Evolutionary conservation across 2,888 invertebrate genomes (phyloP), one percentile per base, ranked within the genome.

Genomic region (Leptinotarsa peninsularis): DNA sequence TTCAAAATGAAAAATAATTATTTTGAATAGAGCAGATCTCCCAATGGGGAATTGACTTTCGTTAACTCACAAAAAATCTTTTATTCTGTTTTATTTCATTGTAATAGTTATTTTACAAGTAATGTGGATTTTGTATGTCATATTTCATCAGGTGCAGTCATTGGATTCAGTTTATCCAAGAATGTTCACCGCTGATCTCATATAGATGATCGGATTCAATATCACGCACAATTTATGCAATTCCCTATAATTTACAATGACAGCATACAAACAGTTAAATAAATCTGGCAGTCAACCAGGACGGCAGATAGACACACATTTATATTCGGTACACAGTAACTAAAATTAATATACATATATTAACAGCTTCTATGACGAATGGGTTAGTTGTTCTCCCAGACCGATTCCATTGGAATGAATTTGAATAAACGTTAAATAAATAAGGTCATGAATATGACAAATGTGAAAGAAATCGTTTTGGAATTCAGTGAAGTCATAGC

Each of bases 341-440:
- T 71, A 74, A 73, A 78, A 75, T 78, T 78, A 78, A 78, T 78
- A 75, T 75, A 75, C 72, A 75, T 72, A 69, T 66, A 72, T 63
- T 63, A 75, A 72, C 72, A 72, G 69, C 72, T 72, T 63, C 60
- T 58, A 72, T 75, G 75, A 75, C 68, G 75, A 72, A 75, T 75
- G 75, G 58, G 56, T 67, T 69, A 69, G 69, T 72, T 75, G 75
- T 75, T 63, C 17, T n/a, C 17, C 43, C n/a, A n/a, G n/a, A 18
- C 27, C n/a, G 27, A 33, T 63, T 63, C n/a, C n/a, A 63, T 33
- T n/a, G 43, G n/a, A 63, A 43, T 33, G 33, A 63, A 63, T 63
- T 43, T 63, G 63, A 27, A 63, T 63, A 43, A 63, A 63, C 43
- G 63, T 63, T 43, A n/a, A 63, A 58, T 27, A 58, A 58, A 58